These are phyloP conservation scores for Lepilemur ruficaudatus DNA, from an alignment of 2,797 vertebrate species.

Conservation along the genomic window DNA sequence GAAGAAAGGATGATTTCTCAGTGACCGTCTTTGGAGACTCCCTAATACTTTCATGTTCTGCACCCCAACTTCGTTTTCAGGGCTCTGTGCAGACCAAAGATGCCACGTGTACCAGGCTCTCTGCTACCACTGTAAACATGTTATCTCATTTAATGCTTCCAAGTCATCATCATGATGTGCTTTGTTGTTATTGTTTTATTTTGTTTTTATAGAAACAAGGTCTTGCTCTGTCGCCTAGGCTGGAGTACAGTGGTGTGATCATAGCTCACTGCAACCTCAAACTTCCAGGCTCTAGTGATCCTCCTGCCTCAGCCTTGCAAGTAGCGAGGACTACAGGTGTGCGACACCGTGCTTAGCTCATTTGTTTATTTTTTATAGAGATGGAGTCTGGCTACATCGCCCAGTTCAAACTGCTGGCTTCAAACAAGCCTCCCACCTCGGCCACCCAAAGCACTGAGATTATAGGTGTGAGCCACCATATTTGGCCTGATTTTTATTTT, in stretches of 20 bases:
- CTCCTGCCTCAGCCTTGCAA: not conserved
- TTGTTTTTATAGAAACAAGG: not conserved
- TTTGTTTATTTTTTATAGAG: not conserved
- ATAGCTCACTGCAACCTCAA: not conserved
- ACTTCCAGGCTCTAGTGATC: not conserved
- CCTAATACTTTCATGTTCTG: not conserved
- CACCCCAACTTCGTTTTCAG: not conserved
- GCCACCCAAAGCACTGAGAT: not conserved
- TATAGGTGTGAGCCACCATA: not conserved
- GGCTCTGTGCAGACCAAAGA: not conserved
- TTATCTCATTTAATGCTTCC: not conserved
- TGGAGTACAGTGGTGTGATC: not conserved
- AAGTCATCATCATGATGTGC: too few species aligned
- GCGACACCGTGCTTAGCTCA: not conserved
- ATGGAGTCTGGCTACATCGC: not conserved
- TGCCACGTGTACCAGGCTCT: accelerated
- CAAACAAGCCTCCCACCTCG: not conserved
- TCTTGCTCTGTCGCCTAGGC: not conserved
- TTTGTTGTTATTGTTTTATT: not conserved
- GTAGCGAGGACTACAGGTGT: not conserved
- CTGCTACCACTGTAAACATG: not conserved
- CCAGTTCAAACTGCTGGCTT: not conserved
- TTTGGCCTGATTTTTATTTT: not conserved
- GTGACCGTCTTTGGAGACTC: not conserved
- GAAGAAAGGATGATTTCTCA: not conserved